Conservation (phyloP, 2,888 invertebrate genomes). For the Neoscelio sp. region DNA sequence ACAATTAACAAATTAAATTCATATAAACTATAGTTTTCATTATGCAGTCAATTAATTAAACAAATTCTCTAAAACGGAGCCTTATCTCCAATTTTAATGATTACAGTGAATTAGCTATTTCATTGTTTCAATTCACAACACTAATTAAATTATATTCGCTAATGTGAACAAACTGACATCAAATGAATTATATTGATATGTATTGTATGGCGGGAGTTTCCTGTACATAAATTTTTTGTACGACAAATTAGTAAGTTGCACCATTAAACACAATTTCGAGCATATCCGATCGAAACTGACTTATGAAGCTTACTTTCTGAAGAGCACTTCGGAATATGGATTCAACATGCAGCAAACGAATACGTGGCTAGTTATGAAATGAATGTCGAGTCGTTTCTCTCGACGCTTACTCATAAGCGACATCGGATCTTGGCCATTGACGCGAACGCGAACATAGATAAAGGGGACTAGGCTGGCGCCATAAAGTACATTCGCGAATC, state of each 20-base stretch:
- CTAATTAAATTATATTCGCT: not conserved
- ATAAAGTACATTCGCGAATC: constrained; percentile 74
- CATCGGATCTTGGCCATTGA: constrained; percentile 72
- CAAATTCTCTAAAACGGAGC: not conserved
- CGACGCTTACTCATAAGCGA: constrained; percentile 45
- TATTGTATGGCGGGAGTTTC: not conserved
- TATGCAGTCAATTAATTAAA: constrained; percentile 1
- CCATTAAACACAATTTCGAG: constrained; percentile 20
- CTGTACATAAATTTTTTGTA: constrained; percentile 10
- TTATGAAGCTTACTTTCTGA: not conserved
- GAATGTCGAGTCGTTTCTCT: constrained; percentile 46
- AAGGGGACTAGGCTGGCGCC: constrained; percentile 73
- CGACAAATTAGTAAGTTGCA: not conserved
- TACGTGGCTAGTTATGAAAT: constrained; percentile 39
- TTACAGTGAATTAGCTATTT: constrained; percentile 3
- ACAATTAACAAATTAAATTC: constrained; percentile 6
- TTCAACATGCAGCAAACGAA: constrained; percentile 20
- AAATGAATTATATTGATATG: constrained; percentile 8
- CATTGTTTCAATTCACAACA: not conserved
- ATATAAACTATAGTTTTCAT: not conserved
- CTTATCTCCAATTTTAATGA: not conserved
- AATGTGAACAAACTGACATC: not conserved
- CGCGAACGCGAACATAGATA: constrained; percentile 74
- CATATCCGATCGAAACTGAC: constrained; percentile 6
- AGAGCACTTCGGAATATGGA: constrained; percentile 11